Evolutionary conservation across 2,888 invertebrate species (phyloP).

Genomic region (Leistus spinibarbis): DNA sequence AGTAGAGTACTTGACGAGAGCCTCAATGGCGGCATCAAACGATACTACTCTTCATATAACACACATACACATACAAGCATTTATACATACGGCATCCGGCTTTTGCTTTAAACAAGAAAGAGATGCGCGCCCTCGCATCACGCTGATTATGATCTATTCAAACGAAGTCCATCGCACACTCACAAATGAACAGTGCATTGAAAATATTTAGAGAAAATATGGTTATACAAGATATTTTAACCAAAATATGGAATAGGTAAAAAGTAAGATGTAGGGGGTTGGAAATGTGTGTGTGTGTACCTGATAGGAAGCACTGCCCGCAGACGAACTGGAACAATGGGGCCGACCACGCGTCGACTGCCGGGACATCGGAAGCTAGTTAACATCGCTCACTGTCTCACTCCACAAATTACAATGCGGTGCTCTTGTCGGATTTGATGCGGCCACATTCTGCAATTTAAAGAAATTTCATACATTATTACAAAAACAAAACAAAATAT

Average conservation of each 20-base stretch:
- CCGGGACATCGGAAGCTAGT: slow-evolving; percentile 29
- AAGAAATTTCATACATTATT: neutral
- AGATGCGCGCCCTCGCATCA: neutral
- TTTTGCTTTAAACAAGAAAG: neutral
- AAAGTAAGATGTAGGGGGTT: neutral
- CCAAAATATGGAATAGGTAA: neutral
- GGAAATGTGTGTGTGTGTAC: neutral
- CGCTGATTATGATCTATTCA: slow-evolving; percentile 1
- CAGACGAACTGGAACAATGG: slow-evolving; percentile 35
- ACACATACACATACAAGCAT: neutral
- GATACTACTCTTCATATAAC: neutral
- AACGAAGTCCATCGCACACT: neutral
- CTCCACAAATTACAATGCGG: neutral
- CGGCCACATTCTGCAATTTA: slow-evolving; percentile 1
- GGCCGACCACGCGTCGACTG: slow-evolving; percentile 32
- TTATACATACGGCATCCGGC: neutral
- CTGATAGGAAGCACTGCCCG: slow-evolving; percentile 36
- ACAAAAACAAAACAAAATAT: too few relatives aligned
- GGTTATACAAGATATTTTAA: neutral
- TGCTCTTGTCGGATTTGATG: neutral
- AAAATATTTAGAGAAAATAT: neutral
- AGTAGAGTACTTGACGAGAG: slow-evolving; percentile 16
- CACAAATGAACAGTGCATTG: neutral
- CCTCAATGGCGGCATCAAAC: neutral
- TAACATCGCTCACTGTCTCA: slow-evolving; percentile 10